Base-by-base conservation (phyloP, 1,140 invertebrate genomes). In the Cyphomyrmex costatus region DNA sequence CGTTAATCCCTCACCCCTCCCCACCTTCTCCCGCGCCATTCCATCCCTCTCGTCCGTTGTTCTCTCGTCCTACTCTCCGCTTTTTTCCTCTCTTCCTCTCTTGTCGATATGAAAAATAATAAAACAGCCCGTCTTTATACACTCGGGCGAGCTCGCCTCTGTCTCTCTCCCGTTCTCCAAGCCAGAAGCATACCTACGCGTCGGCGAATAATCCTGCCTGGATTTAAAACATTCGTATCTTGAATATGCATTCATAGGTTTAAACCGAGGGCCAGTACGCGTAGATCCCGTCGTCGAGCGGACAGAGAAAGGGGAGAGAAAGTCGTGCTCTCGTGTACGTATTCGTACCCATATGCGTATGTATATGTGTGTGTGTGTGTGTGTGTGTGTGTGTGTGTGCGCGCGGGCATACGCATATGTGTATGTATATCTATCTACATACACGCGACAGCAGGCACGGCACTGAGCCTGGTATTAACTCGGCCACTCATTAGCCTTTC, bases 201-300 rank as follows among this genome's bases (percentile, higher is more conserved):
- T 89, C 90, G 83, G 85, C 89, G 78, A 61, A 86, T 95, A 95
- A 95, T 94, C 93, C 93, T 30, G 70, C 73, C 76, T 73, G 92
- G 93, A 95, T 95, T 95, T 94, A 94, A 94, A 94, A 95, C 87
- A 92, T 93, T 93, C 92, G 92, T 94, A 94, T 94, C 92, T 93
- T 89, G 91, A 93, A 91, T 92, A 91, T 92, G 91, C 93, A 94
- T 94, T 94, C 92, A 84, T 91, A 85, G 90, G 87, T 92, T 91
- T 92, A 93, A 90, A 92, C 86, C 90, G 66, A 86, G 86, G 88
- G 66, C 76, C 49, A 61, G 33, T 14, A 79, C 73, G 88, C 78
- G 71, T 89, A 90, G 88, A 91, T 91, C 89, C 82, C 79, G 60
- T 77, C 71, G 78, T 71, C 46, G 58, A 16, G 68, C 68, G 56